Evolutionary conservation across 2,888 invertebrate genomes (phyloP).

Genomic region (Zele albiditarsus): DNA sequence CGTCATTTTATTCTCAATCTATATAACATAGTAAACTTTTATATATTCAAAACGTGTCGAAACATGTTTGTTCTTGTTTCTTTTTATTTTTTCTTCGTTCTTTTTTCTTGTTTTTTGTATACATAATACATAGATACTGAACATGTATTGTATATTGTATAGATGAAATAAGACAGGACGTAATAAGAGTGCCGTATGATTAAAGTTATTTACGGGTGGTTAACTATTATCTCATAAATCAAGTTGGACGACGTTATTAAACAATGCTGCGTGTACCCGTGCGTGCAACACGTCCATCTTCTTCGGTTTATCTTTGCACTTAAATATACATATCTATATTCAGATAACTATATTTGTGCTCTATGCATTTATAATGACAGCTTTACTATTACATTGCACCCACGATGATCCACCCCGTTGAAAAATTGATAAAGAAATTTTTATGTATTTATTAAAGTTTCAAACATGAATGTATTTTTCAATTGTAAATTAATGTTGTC

Average conservation of each 20-base stretch:
- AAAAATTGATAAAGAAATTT: too few relatives aligned
- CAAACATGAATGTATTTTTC: too few relatives aligned
- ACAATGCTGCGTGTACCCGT: slow-evolving; percentile 41
- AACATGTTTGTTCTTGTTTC: background rate
- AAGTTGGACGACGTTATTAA: slow-evolving; percentile 63
- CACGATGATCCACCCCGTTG: too few relatives aligned
- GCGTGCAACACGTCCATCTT: slow-evolving; percentile 32
- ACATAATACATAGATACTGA: background rate
- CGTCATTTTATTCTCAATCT: slow-evolving; percentile 30
- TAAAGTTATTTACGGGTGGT: slow-evolving; percentile 72
- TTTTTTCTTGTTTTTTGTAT: background rate
- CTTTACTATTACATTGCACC: too few relatives aligned
- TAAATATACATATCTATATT: slow-evolving; percentile 23
- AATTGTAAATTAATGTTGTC: too few relatives aligned
- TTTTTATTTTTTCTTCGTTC: background rate
- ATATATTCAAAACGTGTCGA: background rate
- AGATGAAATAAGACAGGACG: slow-evolving; percentile 50
- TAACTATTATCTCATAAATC: slow-evolving; percentile 73
- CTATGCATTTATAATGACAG: background rate
- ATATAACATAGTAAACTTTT: slow-evolving; percentile 4
- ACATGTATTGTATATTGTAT: background rate
- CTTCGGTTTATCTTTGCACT: slow-evolving; percentile 6
- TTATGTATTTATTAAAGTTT: too few relatives aligned
- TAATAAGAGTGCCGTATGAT: slow-evolving; percentile 70
- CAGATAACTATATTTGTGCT: background rate